Conservation (phyloP, 2,888 invertebrate genomes). For the Mythimna lalbum region DNA sequence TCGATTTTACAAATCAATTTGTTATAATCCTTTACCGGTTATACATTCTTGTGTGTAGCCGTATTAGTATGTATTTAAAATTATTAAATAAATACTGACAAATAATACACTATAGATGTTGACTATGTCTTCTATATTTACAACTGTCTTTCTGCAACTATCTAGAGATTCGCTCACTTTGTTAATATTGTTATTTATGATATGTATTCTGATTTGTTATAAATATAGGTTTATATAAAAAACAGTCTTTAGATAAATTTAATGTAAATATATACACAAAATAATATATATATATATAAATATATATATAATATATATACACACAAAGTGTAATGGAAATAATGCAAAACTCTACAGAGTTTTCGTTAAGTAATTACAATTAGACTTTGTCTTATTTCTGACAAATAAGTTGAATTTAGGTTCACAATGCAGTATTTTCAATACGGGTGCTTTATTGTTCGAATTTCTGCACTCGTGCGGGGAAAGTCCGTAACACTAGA, state of each 20-base stretch:
- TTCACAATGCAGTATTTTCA: neutral
- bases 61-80: constrained; percentile 19
- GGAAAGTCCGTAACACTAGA: neutral
- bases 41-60: constrained; percentile 42
- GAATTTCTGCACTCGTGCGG: neutral
- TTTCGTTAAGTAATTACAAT: neutral
- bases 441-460: neutral
- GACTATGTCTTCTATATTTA: constrained; percentile 13
- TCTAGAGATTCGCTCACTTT: constrained; percentile 12
- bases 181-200: neutral
- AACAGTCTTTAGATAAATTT: no score
- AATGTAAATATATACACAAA: no score
- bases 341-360: neutral
- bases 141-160: constrained; percentile 2
- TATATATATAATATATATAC: neutral
- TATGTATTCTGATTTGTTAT: neutral
- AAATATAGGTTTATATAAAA: neutral
- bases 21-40: constrained; percentile 17
- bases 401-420: no score
- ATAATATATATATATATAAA: neutral
- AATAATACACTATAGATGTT: constrained; percentile 14
- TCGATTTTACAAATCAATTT: constrained; percentile 6
- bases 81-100: constrained; percentile 12
- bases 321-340: constrained; percentile 2
- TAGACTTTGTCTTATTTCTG: no score